A percentile compares a stretch with the other conserved stretches of the same genome.
phyloP scores from a whole-genome alignment of 2,888 invertebrate genomes.

The Cantharis flavilabris region DNA sequence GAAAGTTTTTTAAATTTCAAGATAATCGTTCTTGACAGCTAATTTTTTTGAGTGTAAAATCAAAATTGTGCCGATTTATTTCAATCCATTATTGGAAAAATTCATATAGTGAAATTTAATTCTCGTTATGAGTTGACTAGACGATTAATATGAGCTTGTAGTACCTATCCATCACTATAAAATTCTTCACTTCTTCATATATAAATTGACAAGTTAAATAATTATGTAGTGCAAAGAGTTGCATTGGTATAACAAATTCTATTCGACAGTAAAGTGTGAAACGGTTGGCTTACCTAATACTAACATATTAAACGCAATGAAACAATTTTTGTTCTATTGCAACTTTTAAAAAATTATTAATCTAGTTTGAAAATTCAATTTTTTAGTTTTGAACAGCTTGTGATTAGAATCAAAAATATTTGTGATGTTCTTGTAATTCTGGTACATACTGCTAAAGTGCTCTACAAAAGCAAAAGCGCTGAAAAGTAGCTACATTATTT shows the following conservation, averaged over 20 bases:
- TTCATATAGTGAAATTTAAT: too few relatives aligned
- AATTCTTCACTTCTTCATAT: too few relatives aligned
- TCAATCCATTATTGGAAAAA: not conserved
- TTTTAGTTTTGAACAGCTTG: not conserved
- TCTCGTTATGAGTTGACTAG: too few relatives aligned
- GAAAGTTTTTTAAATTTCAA: not conserved
- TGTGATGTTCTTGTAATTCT: not conserved
- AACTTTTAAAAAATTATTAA: not conserved
- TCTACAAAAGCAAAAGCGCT: conserved; percentile 20
- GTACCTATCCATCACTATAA: too few relatives aligned
- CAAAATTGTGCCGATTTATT: not conserved
- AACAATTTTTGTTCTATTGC: not conserved
- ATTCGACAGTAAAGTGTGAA: not conserved
- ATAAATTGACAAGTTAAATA: too few relatives aligned
- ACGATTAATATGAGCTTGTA: too few relatives aligned
- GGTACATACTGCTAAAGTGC: conserved; percentile 3
- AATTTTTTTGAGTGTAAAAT: not conserved
- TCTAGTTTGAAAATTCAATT: not conserved
- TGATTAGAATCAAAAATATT: not conserved
- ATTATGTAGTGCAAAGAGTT: too few relatives aligned
- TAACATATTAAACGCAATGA: too few relatives aligned
- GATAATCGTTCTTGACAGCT: not conserved
- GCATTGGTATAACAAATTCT: not conserved
- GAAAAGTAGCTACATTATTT: not conserved
- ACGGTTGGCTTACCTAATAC: too few relatives aligned